Evolutionary conservation across 2,888 invertebrate species (phyloP).

Genomic region (Hypsopygia costalis): DNA sequence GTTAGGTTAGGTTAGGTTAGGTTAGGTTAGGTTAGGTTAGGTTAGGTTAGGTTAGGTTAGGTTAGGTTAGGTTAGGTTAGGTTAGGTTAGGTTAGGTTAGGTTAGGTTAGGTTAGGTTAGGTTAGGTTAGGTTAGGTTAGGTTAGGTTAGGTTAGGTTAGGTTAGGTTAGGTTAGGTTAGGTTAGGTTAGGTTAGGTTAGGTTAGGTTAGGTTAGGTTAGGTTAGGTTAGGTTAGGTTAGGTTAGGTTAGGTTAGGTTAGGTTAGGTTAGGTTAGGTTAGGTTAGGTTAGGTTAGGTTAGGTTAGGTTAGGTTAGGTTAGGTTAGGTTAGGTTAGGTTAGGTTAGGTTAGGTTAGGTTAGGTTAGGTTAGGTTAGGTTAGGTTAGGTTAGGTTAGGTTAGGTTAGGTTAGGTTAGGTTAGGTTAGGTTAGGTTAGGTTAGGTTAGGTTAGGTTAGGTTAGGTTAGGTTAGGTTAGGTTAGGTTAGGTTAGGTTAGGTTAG

Average conservation of each 20-base stretch:
- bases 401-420: slow-evolving; percentile 15
- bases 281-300: slow-evolving; percentile 15
- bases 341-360: slow-evolving; percentile 18
- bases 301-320: slow-evolving; percentile 16
- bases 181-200: slow-evolving; percentile 17
- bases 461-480: slow-evolving; percentile 6
- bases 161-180: slow-evolving; percentile 15
- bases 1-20: slow-evolving; percentile 12
- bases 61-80: slow-evolving; percentile 14
- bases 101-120: slow-evolving; percentile 13
- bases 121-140: slow-evolving; percentile 17
- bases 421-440: slow-evolving; percentile 15
- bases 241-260: slow-evolving; percentile 18
- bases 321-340: slow-evolving; percentile 15
- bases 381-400: slow-evolving; percentile 13
- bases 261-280: slow-evolving; percentile 13
- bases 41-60: slow-evolving; percentile 12
- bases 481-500: slow-evolving; percentile 14
- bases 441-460: slow-evolving; percentile 14
- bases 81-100: slow-evolving; percentile 13
- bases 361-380: slow-evolving; percentile 15
- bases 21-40: slow-evolving; percentile 15
- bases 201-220: slow-evolving; percentile 19
- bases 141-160: slow-evolving; percentile 16
- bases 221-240: slow-evolving; percentile 19